A percentile compares a stretch with the other conserved stretches of the same genome.
phyloP scores from a whole-genome alignment of 2,888 invertebrate genomes.

The Gymnocheta viridis region DNA sequence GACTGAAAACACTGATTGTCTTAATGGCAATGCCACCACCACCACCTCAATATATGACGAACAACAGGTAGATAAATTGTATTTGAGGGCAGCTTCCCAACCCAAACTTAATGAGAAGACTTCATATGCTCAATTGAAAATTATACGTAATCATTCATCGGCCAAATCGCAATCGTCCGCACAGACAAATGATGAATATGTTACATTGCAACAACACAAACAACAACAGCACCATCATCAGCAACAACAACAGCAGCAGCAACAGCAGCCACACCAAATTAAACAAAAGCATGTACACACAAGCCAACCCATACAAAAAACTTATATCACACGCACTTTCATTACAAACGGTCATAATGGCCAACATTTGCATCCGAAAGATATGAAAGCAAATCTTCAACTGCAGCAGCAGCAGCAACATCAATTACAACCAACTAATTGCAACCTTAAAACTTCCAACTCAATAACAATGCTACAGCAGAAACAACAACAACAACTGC shows the following conservation, averaged over 20 bases:
- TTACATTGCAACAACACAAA: conserved; percentile 73
- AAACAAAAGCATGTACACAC: conserved; percentile 74
- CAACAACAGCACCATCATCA: conserved; percentile 70
- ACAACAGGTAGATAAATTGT: conserved; percentile 88
- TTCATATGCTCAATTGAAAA: conserved; percentile 80
- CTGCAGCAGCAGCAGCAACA: conserved; percentile 46
- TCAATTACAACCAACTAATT: conserved; percentile 52
- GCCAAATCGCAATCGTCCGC: conserved; percentile 56
- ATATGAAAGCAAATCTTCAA: conserved; percentile 62
- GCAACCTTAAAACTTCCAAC: conserved; percentile 58
- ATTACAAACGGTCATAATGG: conserved; percentile 79
- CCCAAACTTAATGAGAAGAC: conserved; percentile 82
- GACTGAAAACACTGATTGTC: conserved; percentile 67
- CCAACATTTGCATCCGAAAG: conserved; percentile 79
- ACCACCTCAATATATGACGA: conserved; percentile 84
- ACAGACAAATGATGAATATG: conserved; percentile 77
- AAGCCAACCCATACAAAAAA: conserved; percentile 72
- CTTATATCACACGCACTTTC: conserved; percentile 73
- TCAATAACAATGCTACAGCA: conserved; percentile 48
- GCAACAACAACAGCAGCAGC: conserved; percentile 42
- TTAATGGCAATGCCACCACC: conserved; percentile 67
- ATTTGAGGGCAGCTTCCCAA: conserved; percentile 85
- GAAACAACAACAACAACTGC: conserved; percentile 23
- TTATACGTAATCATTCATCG: conserved; percentile 76
- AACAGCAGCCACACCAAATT: conserved; percentile 72